Conservation (phyloP, 2,113 vertebrate genomes). For the Ailurus styani region DNA sequence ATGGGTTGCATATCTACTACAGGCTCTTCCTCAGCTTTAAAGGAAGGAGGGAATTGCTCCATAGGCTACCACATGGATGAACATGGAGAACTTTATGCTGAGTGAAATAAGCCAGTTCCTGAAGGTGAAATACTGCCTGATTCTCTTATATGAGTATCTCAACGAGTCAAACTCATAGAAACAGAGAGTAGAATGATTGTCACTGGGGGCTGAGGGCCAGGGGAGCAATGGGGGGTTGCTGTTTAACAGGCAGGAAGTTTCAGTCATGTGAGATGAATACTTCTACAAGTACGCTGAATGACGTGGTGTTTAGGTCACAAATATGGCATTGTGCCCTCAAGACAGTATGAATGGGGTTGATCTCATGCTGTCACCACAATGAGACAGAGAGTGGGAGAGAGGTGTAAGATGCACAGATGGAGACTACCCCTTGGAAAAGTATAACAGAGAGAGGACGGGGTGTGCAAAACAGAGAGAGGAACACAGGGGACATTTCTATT, state of each 20-base stretch:
- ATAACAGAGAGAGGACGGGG: not conserved
- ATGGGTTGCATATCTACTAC: too few relatives aligned
- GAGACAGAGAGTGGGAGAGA: not conserved
- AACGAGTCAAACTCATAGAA: not conserved
- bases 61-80: not conserved
- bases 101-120: not conserved
- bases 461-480: not conserved
- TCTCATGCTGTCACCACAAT: fast-evolving
- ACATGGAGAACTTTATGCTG: not conserved
- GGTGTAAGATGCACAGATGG: fast-evolving
- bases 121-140: not conserved
- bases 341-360: too few relatives aligned
- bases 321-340: not conserved
- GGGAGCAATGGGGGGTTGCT: not conserved
- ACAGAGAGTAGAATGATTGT: not conserved
- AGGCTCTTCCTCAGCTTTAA: not conserved
- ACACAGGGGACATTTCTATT: not conserved
- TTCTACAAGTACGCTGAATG: too few relatives aligned
- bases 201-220: not conserved
- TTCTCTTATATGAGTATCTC: not conserved
- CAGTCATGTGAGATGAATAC: fast-evolving
- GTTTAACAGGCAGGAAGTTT: not conserved
- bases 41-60: not conserved
- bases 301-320: fast-evolving
- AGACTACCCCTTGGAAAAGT: fast-evolving